phyloP scores from a whole-genome alignment of 2,797 vertebrate species.

The Pseudochirops corinnae region DNA sequence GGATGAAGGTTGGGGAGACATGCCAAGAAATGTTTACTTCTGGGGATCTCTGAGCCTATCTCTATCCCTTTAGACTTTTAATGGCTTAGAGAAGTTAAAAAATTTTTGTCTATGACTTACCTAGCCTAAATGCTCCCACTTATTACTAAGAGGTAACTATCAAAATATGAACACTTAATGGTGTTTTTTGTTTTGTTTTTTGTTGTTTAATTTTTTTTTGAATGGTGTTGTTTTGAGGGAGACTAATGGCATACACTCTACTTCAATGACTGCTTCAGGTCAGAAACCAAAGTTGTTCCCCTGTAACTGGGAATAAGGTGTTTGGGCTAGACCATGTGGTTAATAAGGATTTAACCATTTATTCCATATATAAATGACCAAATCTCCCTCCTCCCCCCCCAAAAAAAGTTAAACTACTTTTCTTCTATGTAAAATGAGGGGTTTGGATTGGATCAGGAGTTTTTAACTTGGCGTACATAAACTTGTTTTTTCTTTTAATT shows the following conservation, averaged over 20 bases:
- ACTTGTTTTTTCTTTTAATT: too few relatives aligned
- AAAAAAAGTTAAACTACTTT: neutral
- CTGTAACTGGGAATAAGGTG: neutral
- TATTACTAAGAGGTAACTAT: neutral
- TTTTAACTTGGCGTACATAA: neutral
- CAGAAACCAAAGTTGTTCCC: neutral
- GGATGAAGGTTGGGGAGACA: neutral
- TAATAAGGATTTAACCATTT: neutral
- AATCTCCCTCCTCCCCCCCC: neutral
- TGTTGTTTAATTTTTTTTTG: too few relatives aligned
- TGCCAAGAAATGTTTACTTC: neutral
- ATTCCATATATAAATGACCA: neutral
- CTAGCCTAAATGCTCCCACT: neutral
- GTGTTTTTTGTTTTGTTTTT: too few relatives aligned
- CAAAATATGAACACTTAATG: neutral
- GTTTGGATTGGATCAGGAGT: neutral
- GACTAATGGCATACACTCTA: neutral
- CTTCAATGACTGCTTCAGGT: neutral
- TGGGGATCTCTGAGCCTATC: neutral
- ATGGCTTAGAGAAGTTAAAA: neutral
- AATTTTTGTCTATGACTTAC: neutral
- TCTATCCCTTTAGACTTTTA: neutral
- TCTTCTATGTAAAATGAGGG: neutral
- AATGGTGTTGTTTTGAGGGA: neutral
- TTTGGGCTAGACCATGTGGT: neutral